phyloP scores from a whole-genome alignment of 2,888 invertebrate genomes.

The Thereva unica region DNA sequence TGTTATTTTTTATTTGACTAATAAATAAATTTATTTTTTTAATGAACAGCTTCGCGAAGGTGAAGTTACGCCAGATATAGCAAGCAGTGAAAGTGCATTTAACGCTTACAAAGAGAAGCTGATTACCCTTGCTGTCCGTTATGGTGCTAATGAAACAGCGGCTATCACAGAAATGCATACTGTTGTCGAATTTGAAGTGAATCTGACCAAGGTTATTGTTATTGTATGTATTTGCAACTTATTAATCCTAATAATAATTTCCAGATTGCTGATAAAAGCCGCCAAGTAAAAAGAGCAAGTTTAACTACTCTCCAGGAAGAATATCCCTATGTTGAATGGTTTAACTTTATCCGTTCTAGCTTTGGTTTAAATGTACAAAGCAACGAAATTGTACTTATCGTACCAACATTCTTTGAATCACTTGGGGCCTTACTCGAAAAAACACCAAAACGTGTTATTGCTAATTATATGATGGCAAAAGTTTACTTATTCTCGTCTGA shows the following conservation, averaged over 20 bases:
- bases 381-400: slow-evolving; percentile 8
- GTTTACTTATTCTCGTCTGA: slow-evolving; percentile 13
- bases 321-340: slow-evolving; percentile 8
- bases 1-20: no score
- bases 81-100: not conserved
- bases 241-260: not conserved
- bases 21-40: no score
- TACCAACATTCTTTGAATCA: slow-evolving; percentile 7
- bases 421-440: not conserved
- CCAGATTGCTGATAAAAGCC: slow-evolving; percentile 3
- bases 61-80: no score
- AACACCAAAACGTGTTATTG: slow-evolving; percentile 6
- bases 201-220: not conserved
- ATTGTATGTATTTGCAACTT: not conserved
- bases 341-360: slow-evolving; percentile 20
- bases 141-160: not conserved
- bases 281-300: slow-evolving; percentile 8
- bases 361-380: slow-evolving; percentile 6
- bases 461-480: slow-evolving; percentile 30
- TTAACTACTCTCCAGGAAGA: not conserved
- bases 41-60: no score
- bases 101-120: not conserved
- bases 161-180: slow-evolving; percentile 6
- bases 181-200: slow-evolving; percentile 6
- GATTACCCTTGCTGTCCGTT: slow-evolving; percentile 1